Evolutionary conservation across 2,888 invertebrate species (phyloP).

Genomic region (Dimorphilus gyrociliatus): DNA sequence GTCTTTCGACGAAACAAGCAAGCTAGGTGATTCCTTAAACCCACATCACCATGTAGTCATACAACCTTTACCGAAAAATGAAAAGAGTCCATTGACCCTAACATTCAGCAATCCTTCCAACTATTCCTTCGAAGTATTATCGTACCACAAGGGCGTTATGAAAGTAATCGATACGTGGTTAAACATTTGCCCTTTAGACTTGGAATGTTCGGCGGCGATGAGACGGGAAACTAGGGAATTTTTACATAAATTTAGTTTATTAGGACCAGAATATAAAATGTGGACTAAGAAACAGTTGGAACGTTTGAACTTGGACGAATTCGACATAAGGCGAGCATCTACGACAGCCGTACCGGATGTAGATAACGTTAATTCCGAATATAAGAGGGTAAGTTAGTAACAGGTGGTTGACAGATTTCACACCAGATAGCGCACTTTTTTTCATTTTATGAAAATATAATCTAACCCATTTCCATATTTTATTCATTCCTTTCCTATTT

Average conservation of each 20-base stretch:
- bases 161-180: slow-evolving; percentile 34
- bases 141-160: slow-evolving; percentile 26
- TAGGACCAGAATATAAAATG: slow-evolving; percentile 43
- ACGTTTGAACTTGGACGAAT: slow-evolving; percentile 26
- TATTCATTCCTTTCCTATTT: too few species aligned
- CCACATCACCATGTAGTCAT: too few species aligned
- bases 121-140: slow-evolving; percentile 26
- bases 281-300: slow-evolving; percentile 37
- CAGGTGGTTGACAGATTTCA: too few species aligned
- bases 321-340: slow-evolving; percentile 17
- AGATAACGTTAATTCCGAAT: slow-evolving; percentile 21
- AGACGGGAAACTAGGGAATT: slow-evolving; percentile 43
- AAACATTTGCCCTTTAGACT: slow-evolving; percentile 22
- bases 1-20: slow-evolving; percentile 1
- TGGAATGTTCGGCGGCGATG: slow-evolving; percentile 34
- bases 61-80: too few species aligned
- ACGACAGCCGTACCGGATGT: slow-evolving; percentile 17
- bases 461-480: too few species aligned
- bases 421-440: too few species aligned
- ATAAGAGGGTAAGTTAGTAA: slow-evolving; percentile 22
- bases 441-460: too few species aligned
- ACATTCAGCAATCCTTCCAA: too few species aligned
- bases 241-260: slow-evolving; percentile 40
- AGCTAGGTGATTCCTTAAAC: too few species aligned
- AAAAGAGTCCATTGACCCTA: too few species aligned